Percentiles rank a stretch among this genome's conserved stretches.
phyloP scores from a whole-genome alignment of 30 jellyfish, hydroid and myxozoan species.

The Cassiopea xamachana region DNA sequence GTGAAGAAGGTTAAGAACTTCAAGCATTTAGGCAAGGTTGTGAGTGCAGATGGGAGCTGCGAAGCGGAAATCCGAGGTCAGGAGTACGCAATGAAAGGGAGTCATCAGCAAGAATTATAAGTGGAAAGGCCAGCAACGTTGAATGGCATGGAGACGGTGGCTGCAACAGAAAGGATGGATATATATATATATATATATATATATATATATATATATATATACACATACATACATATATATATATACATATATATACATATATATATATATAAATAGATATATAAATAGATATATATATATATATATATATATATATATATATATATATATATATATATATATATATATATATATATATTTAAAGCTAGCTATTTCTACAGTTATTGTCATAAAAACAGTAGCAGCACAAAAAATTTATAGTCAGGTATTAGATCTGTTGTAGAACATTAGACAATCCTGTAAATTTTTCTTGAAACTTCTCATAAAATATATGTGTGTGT shows the following conservation, averaged over 20 bases:
- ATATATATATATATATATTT: neutral
- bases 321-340: neutral
- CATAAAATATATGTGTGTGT: no score
- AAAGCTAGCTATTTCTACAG: no score
- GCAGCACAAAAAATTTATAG: no score
- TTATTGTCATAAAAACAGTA: no score
- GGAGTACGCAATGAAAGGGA: constrained; percentile 8
- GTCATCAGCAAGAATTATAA: neutral
- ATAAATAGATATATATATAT: no score
- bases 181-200: constrained; percentile 4
- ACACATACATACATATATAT: constrained; percentile 4
- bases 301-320: no score
- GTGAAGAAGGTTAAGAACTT: neutral
- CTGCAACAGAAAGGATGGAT: neutral
- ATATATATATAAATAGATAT: neutral
- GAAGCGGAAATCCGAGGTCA: constrained; percentile 1
- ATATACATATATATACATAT: neutral
- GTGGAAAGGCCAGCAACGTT: constrained; percentile 33
- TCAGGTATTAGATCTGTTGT: no score
- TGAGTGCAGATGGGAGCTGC: constrained; percentile 20
- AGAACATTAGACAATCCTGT: no score
- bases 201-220: neutral
- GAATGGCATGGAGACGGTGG: constrained; percentile 47
- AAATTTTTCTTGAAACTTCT: no score
- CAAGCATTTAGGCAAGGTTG: constrained; percentile 10